Conservation (phyloP, 2,797 vertebrate species). For the Chrysocyon brachyurus region DNA sequence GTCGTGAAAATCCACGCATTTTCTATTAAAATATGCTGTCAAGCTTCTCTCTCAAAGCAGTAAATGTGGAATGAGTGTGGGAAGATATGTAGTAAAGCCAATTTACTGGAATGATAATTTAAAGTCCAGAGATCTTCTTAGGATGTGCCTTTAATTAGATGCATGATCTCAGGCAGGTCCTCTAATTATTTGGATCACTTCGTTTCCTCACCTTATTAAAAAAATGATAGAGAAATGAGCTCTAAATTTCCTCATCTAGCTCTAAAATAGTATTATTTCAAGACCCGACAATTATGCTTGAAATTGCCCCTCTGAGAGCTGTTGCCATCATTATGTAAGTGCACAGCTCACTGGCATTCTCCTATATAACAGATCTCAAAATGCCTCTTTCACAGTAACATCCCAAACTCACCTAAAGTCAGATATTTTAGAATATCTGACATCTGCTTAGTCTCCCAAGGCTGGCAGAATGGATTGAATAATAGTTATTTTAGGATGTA, state of each 20-base stretch:
- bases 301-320: constrained; percentile 66
- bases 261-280: constrained; percentile 63
- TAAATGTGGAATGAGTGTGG: constrained; percentile 41
- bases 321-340: constrained; percentile 71
- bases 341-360: constrained; percentile 68
- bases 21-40: constrained; percentile 52
- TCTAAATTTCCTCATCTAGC: constrained; percentile 55
- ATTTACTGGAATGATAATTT: constrained; percentile 62
- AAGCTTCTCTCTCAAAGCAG: constrained; percentile 12
- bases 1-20: not conserved
- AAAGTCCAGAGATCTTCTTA: constrained; percentile 45
- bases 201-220: constrained; percentile 53
- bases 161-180: not conserved
- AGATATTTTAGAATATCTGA: constrained; percentile 82
- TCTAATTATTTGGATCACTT: constrained; percentile 65
- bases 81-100: constrained; percentile 56
- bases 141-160: constrained; percentile 34
- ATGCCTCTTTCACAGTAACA: constrained; percentile 77
- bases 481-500: constrained; percentile 82
- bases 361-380: constrained; percentile 75
- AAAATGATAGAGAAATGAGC: constrained; percentile 31
- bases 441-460: constrained; percentile 79
- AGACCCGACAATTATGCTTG: constrained; percentile 49
- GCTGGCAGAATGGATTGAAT: constrained; percentile 72
- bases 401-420: constrained; percentile 80